phyloP scores from a whole-genome alignment of 1,140 invertebrate genomes.

The Aphis gossypii region DNA sequence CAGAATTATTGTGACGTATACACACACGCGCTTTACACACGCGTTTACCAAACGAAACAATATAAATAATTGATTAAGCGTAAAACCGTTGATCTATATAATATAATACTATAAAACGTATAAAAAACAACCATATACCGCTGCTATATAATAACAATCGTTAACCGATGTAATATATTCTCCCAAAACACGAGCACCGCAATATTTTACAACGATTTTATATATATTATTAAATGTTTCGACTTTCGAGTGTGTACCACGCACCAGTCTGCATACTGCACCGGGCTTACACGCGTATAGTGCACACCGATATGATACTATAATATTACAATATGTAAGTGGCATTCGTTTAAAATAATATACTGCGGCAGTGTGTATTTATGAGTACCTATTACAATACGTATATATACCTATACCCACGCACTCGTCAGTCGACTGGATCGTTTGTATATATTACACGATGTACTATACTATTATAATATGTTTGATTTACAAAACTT shows the following conservation, averaged over 20 bases:
- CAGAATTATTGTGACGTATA: neutral
- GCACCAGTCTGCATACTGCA: neutral
- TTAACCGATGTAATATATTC: neutral
- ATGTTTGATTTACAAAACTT: neutral
- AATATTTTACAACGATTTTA: neutral
- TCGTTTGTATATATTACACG: slow-evolving; percentile 10
- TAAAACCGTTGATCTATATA: neutral
- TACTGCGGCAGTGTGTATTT: neutral
- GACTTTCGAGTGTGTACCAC: neutral
- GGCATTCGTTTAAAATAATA: neutral
- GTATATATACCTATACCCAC: neutral
- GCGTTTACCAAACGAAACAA: neutral
- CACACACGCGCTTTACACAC: neutral
- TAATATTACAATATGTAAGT: neutral
- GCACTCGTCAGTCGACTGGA: neutral
- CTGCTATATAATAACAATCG: neutral
- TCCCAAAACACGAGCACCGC: neutral
- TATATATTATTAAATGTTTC: neutral
- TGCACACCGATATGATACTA: neutral
- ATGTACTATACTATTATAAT: neutral
- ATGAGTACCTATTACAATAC: neutral
- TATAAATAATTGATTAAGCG: neutral
- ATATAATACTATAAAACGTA: neutral
- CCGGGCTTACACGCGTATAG: neutral
- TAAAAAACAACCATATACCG: neutral